These are phyloP conservation scores for Sicus ferrugineus DNA, from an alignment of 2,888 invertebrate genomes.

Conservation along the genomic window DNA sequence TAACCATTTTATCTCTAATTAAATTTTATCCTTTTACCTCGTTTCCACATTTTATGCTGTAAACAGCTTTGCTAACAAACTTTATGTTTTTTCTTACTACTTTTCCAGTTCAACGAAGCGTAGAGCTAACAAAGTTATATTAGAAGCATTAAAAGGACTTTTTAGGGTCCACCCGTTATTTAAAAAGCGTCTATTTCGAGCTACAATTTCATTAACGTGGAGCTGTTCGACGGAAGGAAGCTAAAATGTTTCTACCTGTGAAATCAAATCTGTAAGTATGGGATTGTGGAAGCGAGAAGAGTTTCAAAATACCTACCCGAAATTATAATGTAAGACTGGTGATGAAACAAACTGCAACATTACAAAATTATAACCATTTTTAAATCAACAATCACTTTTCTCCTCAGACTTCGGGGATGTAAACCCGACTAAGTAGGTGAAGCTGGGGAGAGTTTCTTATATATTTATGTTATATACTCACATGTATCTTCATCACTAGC, in stretches of 20 bases:
- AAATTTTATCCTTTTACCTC: not conserved
- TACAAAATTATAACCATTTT: too few relatives aligned
- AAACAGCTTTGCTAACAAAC: not conserved
- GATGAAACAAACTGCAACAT: too few relatives aligned
- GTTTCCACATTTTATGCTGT: too few relatives aligned
- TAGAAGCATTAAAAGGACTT: not conserved
- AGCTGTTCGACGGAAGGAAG: slow-evolving; percentile 20
- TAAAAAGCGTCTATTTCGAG: not conserved
- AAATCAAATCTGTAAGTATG: slow-evolving; percentile 63
- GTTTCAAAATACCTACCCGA: too few relatives aligned
- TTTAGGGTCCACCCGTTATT: not conserved
- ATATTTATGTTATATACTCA: too few relatives aligned
- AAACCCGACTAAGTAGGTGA: too few relatives aligned
- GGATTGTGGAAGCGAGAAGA: too few relatives aligned
- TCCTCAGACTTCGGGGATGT: too few relatives aligned
- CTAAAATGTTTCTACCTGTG: slow-evolving; percentile 62
- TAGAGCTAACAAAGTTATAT: not conserved
- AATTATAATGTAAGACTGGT: too few relatives aligned
- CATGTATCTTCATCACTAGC: too few relatives aligned
- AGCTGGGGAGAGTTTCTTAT: too few relatives aligned
- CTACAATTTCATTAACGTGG: not conserved
- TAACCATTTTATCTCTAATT: not conserved
- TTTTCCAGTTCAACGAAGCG: slow-evolving; percentile 8
- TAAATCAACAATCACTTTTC: too few relatives aligned
- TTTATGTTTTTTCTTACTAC: not conserved